Conservation (phyloP, 2,888 invertebrate species). For the Polietes domitor region DNA sequence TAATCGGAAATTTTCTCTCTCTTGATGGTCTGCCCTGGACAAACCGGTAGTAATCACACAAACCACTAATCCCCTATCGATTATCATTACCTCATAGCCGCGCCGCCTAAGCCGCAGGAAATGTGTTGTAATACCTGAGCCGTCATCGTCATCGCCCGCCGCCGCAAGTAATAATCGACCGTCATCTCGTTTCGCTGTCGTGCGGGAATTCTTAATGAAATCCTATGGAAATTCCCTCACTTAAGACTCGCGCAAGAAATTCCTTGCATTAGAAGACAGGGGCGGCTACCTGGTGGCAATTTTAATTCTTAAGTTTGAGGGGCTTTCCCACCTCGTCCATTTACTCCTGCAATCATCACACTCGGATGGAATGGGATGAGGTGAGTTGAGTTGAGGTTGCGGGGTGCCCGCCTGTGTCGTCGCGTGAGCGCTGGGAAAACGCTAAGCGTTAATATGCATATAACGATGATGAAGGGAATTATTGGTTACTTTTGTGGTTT, state of each 20-base stretch:
- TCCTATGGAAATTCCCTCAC: constrained; percentile 55
- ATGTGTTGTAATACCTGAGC: constrained; percentile 42
- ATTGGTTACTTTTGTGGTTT: constrained; percentile 60
- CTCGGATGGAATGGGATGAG: too few relatives aligned
- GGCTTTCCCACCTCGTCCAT: constrained; percentile 40
- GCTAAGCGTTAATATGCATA: constrained; percentile 45
- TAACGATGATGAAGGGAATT: constrained; percentile 60
- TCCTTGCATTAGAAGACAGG: background rate
- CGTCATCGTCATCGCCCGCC: background rate
- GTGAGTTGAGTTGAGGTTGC: too few relatives aligned
- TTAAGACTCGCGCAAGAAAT: constrained; percentile 26
- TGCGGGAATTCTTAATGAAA: constrained; percentile 47
- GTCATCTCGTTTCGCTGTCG: background rate
- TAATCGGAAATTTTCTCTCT: constrained; percentile 33
- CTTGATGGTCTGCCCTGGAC: background rate
- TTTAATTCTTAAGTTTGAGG: constrained; percentile 48
- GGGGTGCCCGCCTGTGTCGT: too few relatives aligned
- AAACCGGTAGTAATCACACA: constrained; percentile 53
- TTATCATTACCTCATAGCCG: constrained; percentile 45
- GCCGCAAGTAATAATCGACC: constrained; percentile 15
- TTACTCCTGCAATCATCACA: constrained; percentile 13
- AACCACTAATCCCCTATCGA: constrained; percentile 39
- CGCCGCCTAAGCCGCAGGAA: constrained; percentile 46
- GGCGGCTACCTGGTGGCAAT: constrained; percentile 42
- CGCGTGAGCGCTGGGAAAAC: background rate